Conservation (phyloP, 2,888 invertebrate species). For the Heptascelio sp. region DNA sequence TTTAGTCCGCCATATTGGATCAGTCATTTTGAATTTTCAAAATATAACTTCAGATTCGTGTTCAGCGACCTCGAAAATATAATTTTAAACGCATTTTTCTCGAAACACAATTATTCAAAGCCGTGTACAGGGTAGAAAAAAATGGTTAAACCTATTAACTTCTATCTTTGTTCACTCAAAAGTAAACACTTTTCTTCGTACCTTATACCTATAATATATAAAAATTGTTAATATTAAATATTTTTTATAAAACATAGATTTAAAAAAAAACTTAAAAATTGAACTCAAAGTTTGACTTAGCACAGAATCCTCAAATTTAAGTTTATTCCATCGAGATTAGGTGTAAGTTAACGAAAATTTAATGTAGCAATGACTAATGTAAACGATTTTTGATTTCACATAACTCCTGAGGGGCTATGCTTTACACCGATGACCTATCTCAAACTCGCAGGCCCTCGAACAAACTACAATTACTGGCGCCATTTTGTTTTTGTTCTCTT, state of each 20-base stretch:
- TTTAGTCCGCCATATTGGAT: too few relatives aligned
- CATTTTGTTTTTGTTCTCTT: too few relatives aligned
- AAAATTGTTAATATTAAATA: conserved; percentile 1
- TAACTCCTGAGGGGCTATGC: background rate
- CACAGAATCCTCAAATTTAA: background rate
- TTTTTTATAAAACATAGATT: background rate
- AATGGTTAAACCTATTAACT: background rate
- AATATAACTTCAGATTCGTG: too few relatives aligned
- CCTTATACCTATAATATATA: conserved; percentile 6
- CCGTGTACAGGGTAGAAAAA: background rate
- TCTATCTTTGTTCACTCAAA: background rate
- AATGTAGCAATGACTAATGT: background rate
- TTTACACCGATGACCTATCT: too few relatives aligned
- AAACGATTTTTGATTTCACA: background rate
- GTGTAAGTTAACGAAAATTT: background rate
- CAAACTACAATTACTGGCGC: too few relatives aligned
- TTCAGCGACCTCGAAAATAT: too few relatives aligned
- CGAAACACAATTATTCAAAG: background rate
- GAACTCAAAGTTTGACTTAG: conserved; percentile 8
- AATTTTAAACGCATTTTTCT: too few relatives aligned
- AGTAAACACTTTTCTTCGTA: background rate
- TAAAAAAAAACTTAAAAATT: background rate
- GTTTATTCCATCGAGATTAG: background rate
- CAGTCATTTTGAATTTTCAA: too few relatives aligned
- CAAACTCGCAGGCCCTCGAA: too few relatives aligned